Conservation (phyloP, 30 jellyfish, hydroid and myxozoan genomes). For the Sanderia malayensis region DNA sequence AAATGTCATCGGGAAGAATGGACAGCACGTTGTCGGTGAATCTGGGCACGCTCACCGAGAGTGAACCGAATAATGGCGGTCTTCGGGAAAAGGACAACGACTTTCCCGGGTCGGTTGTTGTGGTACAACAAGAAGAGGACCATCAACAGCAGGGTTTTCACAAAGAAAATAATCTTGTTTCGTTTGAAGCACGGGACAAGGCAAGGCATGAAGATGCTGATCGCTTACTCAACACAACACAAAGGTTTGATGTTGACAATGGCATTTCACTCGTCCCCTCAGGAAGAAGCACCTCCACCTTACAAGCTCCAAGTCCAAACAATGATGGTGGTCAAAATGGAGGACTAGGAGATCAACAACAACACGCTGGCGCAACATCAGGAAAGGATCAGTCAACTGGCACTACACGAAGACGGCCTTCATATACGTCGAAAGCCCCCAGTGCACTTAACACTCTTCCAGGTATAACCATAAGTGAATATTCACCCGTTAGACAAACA, state of each 20-base stretch:
- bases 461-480: slow-evolving; percentile 53
- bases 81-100: slow-evolving; percentile 45
- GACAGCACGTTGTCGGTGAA: slow-evolving; percentile 59
- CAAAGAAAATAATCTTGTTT: slow-evolving; percentile 17
- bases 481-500: slow-evolving; percentile 37
- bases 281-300: slow-evolving; percentile 22
- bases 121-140: slow-evolving; percentile 47
- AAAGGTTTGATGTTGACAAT: slow-evolving; percentile 17
- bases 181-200: slow-evolving; percentile 17
- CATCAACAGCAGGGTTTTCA: too few relatives aligned
- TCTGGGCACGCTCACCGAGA: slow-evolving; percentile 46
- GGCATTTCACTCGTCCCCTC: slow-evolving; percentile 35
- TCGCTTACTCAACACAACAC: slow-evolving; percentile 8
- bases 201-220: slow-evolving; percentile 7
- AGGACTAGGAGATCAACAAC: slow-evolving; percentile 20
- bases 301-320: slow-evolving; percentile 43
- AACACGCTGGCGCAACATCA: slow-evolving; percentile 22
- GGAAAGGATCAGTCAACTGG: slow-evolving; percentile 36
- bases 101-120: slow-evolving; percentile 40
- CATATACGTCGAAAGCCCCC: slow-evolving; percentile 94
- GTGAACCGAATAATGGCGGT: slow-evolving; percentile 60
- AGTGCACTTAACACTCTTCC: slow-evolving; percentile 87
- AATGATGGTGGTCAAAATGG: slow-evolving; percentile 42
- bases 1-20: slow-evolving; percentile 55
- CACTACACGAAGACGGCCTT: slow-evolving; percentile 80